These are phyloP conservation scores for Colossoma macropomum DNA, from an alignment of 2,113 vertebrate genomes.

Conservation along the genomic window DNA sequence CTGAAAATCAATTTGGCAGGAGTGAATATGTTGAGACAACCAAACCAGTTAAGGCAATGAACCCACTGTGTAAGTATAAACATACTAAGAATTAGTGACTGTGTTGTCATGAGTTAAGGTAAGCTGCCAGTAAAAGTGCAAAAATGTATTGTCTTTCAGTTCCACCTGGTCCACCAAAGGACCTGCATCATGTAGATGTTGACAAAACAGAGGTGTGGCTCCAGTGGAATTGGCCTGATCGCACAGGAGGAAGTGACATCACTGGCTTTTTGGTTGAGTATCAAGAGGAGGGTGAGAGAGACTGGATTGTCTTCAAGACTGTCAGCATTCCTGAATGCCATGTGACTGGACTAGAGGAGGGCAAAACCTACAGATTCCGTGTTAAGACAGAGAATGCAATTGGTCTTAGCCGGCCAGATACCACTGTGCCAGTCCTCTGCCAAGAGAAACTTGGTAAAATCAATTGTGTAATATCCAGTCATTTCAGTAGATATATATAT, in stretches of 20 bases:
- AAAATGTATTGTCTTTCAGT: slow-evolving; percentile 76
- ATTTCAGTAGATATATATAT: not conserved
- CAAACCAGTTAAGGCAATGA: slow-evolving; percentile 93
- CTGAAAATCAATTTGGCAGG: slow-evolving; percentile 95
- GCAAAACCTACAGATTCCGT: slow-evolving; percentile 95
- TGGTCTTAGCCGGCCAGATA: slow-evolving; percentile 93
- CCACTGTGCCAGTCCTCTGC: slow-evolving; percentile 95
- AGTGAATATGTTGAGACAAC: slow-evolving; percentile 88
- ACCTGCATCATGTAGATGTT: slow-evolving; percentile 92
- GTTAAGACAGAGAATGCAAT: slow-evolving; percentile 94
- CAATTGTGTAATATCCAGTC: not conserved
- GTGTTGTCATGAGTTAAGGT: not conserved
- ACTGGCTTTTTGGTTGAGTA: slow-evolving; percentile 98
- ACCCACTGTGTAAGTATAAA: slow-evolving; percentile 91
- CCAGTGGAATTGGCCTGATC: slow-evolving; percentile 95
- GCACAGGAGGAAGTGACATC: slow-evolving; percentile 94
- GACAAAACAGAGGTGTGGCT: slow-evolving; percentile 98
- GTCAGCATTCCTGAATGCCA: slow-evolving; percentile 91
- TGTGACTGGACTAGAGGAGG: slow-evolving; percentile 92
- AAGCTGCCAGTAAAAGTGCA: not conserved
- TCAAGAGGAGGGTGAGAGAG: slow-evolving; percentile 90
- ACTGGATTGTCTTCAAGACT: slow-evolving; percentile 94
- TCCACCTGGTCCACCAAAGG: slow-evolving; percentile 96
- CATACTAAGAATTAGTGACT: not conserved
- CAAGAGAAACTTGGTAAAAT: slow-evolving; percentile 93